Evolutionary conservation across 1,140 invertebrate species (phyloP).

Genomic region (Hestina assimilis): DNA sequence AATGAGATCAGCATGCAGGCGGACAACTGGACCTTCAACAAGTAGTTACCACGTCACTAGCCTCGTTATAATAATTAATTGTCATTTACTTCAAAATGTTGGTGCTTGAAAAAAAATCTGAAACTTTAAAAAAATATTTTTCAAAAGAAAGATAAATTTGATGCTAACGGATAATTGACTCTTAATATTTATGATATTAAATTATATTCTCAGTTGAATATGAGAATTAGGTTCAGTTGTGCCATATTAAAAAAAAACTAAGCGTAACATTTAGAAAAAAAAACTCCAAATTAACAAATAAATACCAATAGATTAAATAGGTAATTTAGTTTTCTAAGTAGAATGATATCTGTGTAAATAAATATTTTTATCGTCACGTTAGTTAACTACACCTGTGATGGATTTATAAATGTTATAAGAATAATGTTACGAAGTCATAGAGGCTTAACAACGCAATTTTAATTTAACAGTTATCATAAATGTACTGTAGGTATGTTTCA

Average conservation of each 20-base stretch:
- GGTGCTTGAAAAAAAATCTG: too few species aligned
- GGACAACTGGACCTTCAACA: slow-evolving; percentile 39
- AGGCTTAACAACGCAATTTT: slow-evolving; percentile 1
- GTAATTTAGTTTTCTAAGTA: slow-evolving; percentile 29
- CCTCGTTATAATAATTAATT: neutral
- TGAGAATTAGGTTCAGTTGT: slow-evolving; percentile 1
- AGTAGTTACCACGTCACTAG: slow-evolving; percentile 25
- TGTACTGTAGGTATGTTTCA: too few species aligned
- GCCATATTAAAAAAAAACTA: slow-evolving; percentile 19
- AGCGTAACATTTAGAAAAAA: neutral
- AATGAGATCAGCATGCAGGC: slow-evolving; percentile 41
- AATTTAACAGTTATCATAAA: neutral
- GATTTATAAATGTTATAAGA: slow-evolving; percentile 19
- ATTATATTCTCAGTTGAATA: neutral
- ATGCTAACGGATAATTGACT: neutral
- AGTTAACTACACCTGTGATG: slow-evolving; percentile 53
- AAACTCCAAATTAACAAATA: neutral
- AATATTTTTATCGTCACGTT: slow-evolving; percentile 28
- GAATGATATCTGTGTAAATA: slow-evolving; percentile 26
- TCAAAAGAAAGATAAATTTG: neutral
- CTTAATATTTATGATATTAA: neutral
- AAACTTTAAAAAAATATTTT: too few species aligned
- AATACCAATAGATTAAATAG: slow-evolving; percentile 34
- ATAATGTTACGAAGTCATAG: slow-evolving; percentile 2
- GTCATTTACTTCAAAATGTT: too few species aligned